Base-by-base conservation (phyloP, 2,113 vertebrate genomes). In the Poicephalus meyeri region DNA sequence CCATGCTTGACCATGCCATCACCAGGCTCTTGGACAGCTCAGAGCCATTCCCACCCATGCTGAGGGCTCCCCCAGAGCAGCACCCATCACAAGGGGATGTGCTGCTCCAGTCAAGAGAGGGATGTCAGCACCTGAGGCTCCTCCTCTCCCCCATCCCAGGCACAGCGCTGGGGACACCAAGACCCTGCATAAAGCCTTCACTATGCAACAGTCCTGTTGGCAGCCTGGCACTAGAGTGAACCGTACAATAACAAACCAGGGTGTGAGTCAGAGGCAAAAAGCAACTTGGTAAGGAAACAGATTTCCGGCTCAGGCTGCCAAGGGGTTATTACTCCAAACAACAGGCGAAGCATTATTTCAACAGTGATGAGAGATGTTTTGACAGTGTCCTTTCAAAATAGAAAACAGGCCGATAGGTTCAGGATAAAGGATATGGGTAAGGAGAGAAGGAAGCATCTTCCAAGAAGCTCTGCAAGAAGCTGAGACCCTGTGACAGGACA, bases 301-400 rank as follows among this genome's bases (percentile, higher is more conserved):
- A 95, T 97, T 97, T 97, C 96, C 88, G 78, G 96, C 95, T 89
- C 83, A 60, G 87, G 91, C 96, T 97, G 96, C 96, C 96, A 96
- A 90, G 72, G 93, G 95, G 91, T 93, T 95, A 96, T 94, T 96
- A 95, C 89, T 96, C 91, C 87, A 95, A 96, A 96, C 95, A 95
- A 97, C 95, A 94, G 91, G 95, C 85, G 71, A 78, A 93, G 93
- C 93, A 87, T 95, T 95, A 96, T 97, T 97, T 97, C 96, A 96
- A 78, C 94, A 95, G 92, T 66, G 91, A 96, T 89, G 91, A 96
- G 95, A 95, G 95, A 96, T 95, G 91, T 95, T 95, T 97, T 91
- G 94, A 95, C 94, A 91, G 91, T 64, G 96, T 94, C 93, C 95
- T 89, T 96, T 95, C 77, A 80, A 87, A 94, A 95, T 84, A 91